Evolutionary conservation across 2,888 invertebrate genomes (phyloP).

Genomic region (Hydrotaea diabolus): DNA sequence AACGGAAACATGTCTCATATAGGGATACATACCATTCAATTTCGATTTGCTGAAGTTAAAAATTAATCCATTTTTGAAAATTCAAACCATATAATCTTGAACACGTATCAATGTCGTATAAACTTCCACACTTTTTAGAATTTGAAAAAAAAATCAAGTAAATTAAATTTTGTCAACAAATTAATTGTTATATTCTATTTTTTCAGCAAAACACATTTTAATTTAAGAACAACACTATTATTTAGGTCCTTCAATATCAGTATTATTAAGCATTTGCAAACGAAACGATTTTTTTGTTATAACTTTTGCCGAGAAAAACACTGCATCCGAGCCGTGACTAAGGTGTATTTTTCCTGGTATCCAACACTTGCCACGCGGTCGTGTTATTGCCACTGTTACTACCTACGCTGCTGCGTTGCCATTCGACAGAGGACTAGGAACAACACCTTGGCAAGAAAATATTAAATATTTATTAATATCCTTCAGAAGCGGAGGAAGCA

Average conservation of each 20-base stretch:
- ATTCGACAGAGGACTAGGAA: neutral
- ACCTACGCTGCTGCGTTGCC: conserved; percentile 2
- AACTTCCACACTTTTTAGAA: too few species aligned
- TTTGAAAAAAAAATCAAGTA: too few species aligned
- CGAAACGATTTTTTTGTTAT: neutral
- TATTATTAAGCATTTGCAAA: too few species aligned
- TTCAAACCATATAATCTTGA: too few species aligned
- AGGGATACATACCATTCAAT: too few species aligned
- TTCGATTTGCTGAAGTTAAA: too few species aligned
- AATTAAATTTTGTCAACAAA: too few species aligned
- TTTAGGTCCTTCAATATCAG: neutral
- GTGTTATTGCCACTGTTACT: neutral
- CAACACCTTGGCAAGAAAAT: conserved; percentile 36
- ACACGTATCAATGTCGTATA: too few species aligned
- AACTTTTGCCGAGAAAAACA: neutral
- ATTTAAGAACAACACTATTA: conserved; percentile 1
- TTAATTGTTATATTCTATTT: too few species aligned
- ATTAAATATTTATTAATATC: conserved; percentile 42
- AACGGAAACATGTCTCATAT: too few species aligned
- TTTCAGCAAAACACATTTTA: neutral
- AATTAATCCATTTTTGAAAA: too few species aligned
- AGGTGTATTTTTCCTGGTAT: neutral
- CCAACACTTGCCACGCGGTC: neutral
- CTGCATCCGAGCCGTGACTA: neutral
- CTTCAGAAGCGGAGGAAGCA: neutral